Conservation (phyloP, 1,140 invertebrate genomes). For the Zaprionus ghesquierei region DNA sequence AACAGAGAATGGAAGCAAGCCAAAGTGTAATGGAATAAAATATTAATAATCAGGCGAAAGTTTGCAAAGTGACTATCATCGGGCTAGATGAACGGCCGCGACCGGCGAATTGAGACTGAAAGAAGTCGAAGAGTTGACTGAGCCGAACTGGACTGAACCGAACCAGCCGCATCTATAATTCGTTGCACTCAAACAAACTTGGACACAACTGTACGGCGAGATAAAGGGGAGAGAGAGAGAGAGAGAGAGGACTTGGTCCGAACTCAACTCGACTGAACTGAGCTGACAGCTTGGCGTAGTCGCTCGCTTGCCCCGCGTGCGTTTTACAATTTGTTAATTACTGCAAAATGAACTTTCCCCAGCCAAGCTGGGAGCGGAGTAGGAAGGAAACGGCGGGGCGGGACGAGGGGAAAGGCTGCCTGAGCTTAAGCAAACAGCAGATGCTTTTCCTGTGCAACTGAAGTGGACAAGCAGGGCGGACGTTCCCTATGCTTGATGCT, state of each 20-base stretch:
- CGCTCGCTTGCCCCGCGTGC: constrained; percentile 25
- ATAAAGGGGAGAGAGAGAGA: neutral
- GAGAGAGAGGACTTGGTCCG: neutral
- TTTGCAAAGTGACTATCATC: constrained; percentile 74
- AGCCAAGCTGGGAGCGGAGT: constrained; percentile 43
- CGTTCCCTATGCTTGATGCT: neutral
- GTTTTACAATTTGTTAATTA: constrained; percentile 80
- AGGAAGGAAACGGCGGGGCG: neutral
- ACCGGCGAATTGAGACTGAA: constrained; percentile 6
- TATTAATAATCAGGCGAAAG: constrained; percentile 74
- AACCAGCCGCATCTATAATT: constrained; percentile 76
- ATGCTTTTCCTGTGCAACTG: constrained; percentile 51
- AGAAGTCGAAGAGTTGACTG: neutral
- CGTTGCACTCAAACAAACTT: constrained; percentile 72
- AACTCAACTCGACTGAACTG: constrained; percentile 16
- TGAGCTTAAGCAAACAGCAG: constrained; percentile 58
- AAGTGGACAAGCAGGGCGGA: constrained; percentile 12
- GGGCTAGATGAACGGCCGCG: constrained; percentile 36
- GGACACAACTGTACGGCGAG: constrained; percentile 47
- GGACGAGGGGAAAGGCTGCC: neutral
- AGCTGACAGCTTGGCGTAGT: constrained; percentile 32
- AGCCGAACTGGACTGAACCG: neutral
- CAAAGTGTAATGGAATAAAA: constrained; percentile 74
- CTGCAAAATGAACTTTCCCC: constrained; percentile 74
- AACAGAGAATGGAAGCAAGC: neutral